Evolutionary conservation across 2,888 invertebrate species (phyloP).

Genomic region (Nymphalis polychloros): DNA sequence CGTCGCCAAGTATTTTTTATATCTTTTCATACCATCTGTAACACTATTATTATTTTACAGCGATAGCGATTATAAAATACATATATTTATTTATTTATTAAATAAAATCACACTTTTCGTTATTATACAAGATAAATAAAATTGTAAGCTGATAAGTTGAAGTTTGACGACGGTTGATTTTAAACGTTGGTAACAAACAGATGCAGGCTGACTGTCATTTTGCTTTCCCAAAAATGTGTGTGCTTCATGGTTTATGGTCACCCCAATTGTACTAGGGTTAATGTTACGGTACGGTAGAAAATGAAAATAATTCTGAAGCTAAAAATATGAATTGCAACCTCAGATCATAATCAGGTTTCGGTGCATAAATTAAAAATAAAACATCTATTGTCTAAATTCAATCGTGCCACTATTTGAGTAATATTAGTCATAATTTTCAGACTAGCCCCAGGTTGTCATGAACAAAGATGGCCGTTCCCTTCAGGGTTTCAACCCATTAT

Average conservation of each 20-base stretch:
- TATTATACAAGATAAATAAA: too few species aligned
- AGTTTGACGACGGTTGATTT: background rate
- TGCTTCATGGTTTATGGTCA: slow-evolving; percentile 23
- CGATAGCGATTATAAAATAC: background rate
- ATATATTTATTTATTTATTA: background rate
- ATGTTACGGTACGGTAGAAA: too few species aligned
- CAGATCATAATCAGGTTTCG: background rate
- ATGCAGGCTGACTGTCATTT: background rate
- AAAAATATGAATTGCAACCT: background rate
- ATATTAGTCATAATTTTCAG: slow-evolving; percentile 53
- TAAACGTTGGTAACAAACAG: background rate
- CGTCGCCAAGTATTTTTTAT: background rate
- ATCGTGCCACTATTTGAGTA: slow-evolving; percentile 9
- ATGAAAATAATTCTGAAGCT: too few species aligned
- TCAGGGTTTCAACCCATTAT: slow-evolving; percentile 24
- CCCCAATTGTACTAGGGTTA: slow-evolving; percentile 15
- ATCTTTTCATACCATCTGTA: background rate
- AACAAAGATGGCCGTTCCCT: slow-evolving; percentile 49
- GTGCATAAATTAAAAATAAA: background rate
- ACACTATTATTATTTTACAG: background rate
- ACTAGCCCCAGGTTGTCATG: slow-evolving; percentile 59
- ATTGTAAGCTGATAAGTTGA: too few species aligned
- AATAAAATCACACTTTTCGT: too few species aligned
- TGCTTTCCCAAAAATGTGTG: background rate
- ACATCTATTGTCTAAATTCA: slow-evolving; percentile 1